Evolutionary conservation across 1,140 invertebrate species (phyloP), one percentile per base, ranked within the genome.

Genomic region (Varroa destructor): DNA sequence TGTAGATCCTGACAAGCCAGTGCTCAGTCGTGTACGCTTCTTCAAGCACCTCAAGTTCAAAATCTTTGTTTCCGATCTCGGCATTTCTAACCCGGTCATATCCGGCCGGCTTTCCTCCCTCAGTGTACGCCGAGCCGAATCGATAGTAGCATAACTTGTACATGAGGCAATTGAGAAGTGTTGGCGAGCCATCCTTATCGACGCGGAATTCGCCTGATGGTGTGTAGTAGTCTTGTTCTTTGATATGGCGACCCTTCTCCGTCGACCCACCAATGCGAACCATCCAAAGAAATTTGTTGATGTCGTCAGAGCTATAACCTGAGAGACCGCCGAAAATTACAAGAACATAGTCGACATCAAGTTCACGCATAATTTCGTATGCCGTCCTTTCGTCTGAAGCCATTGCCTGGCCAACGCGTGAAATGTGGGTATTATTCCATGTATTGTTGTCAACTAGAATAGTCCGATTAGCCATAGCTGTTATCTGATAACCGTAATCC

Each of bases 401-500:
- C 94, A 98, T 97, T 3, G 94, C 95, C 80, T 97, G 93, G 0
- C 93, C 93, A 12, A 97, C 93, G 73, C 92, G 83, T 25, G 91
- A 93, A 78, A 98, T 98, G 79, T 98, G 95, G 6, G 94, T 97
- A 81, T 98, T 98, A 81, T 98, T 97, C 95, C 95, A 98, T 6
- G 95, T 98, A 78, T 98, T 98, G 81, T 98, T 98, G 80, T 98
- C 95, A n/a, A 98, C 94, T 75, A 98, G 82, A 75, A 97, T 94
- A 3, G 94, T 97, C 57, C 94, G 84, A 84, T 98, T 98, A 3
- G 93, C 94, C 93, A 98, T 97, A 12, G 93, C 93, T 37, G 94
- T 97, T 82, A 98, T 97, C 82, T 98, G 95, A 82, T 98, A 98
- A 5, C 95, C 95, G 81, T 98, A 98, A 87, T 98, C 95, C 95